These are phyloP conservation scores for Psilopsiagon aymara DNA, from an alignment of 2,113 vertebrate genomes.

Conservation along the genomic window DNA sequence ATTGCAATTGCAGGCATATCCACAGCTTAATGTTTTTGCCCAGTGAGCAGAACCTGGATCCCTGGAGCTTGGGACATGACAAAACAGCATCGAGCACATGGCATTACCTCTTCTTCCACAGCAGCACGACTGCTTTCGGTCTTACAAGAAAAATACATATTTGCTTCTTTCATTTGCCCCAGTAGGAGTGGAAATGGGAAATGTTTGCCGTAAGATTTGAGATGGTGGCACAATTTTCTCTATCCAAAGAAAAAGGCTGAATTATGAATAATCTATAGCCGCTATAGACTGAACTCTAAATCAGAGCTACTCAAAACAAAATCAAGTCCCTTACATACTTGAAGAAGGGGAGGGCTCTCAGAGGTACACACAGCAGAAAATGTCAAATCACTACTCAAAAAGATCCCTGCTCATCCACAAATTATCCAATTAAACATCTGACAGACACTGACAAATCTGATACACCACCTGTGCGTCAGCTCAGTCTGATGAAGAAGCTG, in stretches of 20 bases:
- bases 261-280: conserved; percentile 40
- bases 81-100: neutral
- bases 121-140: neutral
- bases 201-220: neutral
- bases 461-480: neutral
- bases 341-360: neutral
- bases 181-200: conserved; percentile 16
- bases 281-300: neutral
- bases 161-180: conserved; percentile 23
- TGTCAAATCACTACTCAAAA: conserved; percentile 15
- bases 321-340: conserved; percentile 17
- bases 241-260: conserved; percentile 3
- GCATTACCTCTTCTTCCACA: neutral
- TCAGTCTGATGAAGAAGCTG: neutral
- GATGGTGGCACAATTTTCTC: neutral
- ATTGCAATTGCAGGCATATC: neutral
- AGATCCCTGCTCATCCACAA: neutral
- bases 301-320: conserved; percentile 31
- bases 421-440: conserved; percentile 37
- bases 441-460: neutral
- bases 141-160: neutral
- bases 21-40: neutral
- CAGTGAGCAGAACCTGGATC: neutral
- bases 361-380: neutral
- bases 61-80: neutral